Conservation (phyloP, 30 jellyfish, hydroid and myxozoan species). For the Aurelia sp. region DNA sequence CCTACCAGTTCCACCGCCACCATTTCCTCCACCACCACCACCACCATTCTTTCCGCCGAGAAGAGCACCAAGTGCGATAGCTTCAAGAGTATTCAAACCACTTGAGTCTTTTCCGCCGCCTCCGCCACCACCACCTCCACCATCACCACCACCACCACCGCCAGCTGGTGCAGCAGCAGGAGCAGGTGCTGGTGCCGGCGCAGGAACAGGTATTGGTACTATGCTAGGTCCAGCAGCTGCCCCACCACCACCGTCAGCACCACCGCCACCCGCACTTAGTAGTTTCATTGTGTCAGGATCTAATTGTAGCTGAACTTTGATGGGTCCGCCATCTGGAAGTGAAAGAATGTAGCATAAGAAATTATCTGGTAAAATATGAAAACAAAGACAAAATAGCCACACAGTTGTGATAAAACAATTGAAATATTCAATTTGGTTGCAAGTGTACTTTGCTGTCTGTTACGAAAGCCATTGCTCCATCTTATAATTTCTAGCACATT, state of each 20-base stretch:
- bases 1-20: conserved; percentile 42
- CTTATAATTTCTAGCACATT: too few relatives aligned
- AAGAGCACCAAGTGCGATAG: conserved; percentile 92
- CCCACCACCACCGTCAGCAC: conserved; percentile 78
- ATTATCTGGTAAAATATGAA: too few relatives aligned
- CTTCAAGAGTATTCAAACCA: conserved; percentile 85
- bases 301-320: conserved; percentile 81
- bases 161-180: conserved; percentile 87
- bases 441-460: too few relatives aligned
- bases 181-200: conserved; percentile 79
- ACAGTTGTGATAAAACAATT: too few relatives aligned
- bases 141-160: conserved; percentile 78
- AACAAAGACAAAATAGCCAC: too few relatives aligned
- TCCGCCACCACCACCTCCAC: conserved; percentile 79
- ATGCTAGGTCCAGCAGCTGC: conserved; percentile 57
- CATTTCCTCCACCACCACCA: conserved; percentile 67
- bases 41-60: conserved; percentile 89
- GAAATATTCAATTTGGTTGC: too few relatives aligned
- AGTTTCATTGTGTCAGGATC: conserved; percentile 91
- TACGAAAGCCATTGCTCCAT: too few relatives aligned
- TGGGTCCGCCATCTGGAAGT: conserved; percentile 64
- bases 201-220: conserved; percentile 75
- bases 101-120: conserved; percentile 77
- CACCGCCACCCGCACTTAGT: conserved; percentile 89
- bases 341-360: too few relatives aligned